Conservation (phyloP, 2,113 vertebrate genomes). For the Nicator chloris region DNA sequence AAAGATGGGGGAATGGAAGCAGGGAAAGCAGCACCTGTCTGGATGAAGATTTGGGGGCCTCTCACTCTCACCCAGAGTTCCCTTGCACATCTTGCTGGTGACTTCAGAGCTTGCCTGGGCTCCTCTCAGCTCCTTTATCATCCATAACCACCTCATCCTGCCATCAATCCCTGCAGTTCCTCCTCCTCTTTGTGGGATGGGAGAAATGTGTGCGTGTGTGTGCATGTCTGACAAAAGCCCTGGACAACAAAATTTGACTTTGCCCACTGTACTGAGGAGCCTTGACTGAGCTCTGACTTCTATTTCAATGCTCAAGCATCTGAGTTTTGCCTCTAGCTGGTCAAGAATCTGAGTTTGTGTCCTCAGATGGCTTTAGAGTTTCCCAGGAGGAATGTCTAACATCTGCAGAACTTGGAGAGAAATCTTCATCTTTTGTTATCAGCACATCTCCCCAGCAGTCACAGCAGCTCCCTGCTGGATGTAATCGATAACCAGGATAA, state of each 20-base stretch:
- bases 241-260: background rate
- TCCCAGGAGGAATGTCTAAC: background rate
- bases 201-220: background rate
- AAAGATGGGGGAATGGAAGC: background rate
- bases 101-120: background rate
- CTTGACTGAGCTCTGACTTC: background rate
- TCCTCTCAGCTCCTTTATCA: background rate
- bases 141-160: background rate
- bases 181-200: background rate
- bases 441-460: background rate
- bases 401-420: background rate
- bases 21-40: background rate
- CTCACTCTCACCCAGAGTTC: background rate
- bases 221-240: background rate
- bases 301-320: background rate
- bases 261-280: background rate
- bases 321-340: background rate
- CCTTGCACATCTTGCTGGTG: background rate
- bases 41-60: background rate
- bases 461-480: background rate
- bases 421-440: background rate
- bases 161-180: background rate
- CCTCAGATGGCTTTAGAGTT: background rate
- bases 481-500: background rate
- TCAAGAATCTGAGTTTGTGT: background rate